These are phyloP conservation scores for Psilanteris sp. DNA, from an alignment of 1,140 invertebrate species.

Conservation along the genomic window DNA sequence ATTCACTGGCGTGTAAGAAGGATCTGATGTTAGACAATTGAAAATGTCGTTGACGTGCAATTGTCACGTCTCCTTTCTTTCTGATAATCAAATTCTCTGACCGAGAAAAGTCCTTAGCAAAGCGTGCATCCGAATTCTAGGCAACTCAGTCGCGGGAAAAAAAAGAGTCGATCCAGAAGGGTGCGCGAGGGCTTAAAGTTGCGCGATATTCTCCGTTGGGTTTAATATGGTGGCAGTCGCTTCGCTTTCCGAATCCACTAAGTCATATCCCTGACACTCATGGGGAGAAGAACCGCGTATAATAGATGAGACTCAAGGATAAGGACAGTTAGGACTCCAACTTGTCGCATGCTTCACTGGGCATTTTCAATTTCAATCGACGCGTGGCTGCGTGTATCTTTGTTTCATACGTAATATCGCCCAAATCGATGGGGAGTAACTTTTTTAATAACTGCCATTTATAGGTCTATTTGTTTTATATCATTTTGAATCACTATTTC, in stretches of 20 bases:
- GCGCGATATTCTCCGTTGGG: constrained; percentile 56
- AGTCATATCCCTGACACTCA: constrained; percentile 67
- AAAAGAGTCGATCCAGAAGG: constrained; percentile 35
- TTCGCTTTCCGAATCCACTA: constrained; percentile 63
- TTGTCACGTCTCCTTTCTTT: neutral
- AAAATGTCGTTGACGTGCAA: constrained; percentile 16
- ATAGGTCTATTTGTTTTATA: constrained; percentile 25
- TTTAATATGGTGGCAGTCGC: constrained; percentile 69
- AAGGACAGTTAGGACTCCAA: constrained; percentile 56
- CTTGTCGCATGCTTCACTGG: constrained; percentile 60
- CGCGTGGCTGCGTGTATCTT: constrained; percentile 50
- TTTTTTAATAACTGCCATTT: constrained; percentile 51
- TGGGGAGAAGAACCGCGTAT: constrained; percentile 62
- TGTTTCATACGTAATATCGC: constrained; percentile 42
- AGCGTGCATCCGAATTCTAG: constrained; percentile 35
- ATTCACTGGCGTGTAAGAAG: constrained; percentile 13
- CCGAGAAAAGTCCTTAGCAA: neutral
- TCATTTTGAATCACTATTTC: neutral
- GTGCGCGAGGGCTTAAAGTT: constrained; percentile 53
- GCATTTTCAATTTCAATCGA: constrained; percentile 61
- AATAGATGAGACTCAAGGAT: constrained; percentile 60
- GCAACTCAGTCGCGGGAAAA: constrained; percentile 2
- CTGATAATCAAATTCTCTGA: neutral
- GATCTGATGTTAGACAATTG: constrained; percentile 5
- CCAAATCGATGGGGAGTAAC: constrained; percentile 30